These are phyloP conservation scores for Eubasilissa splendida DNA, from an alignment of 2,888 invertebrate species.

Conservation along the genomic window DNA sequence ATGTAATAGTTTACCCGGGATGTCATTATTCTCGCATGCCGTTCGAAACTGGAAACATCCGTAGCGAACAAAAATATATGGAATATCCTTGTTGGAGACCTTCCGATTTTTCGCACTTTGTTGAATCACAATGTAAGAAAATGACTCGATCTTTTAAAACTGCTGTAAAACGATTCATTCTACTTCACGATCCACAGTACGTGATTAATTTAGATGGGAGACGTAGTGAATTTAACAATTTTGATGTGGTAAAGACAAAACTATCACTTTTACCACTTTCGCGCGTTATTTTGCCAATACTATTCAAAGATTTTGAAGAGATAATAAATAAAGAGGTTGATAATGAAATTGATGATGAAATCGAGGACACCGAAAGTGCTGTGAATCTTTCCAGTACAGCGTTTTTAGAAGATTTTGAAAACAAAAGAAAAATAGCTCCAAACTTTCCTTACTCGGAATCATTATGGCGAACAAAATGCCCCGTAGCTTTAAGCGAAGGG, in stretches of 20 bases:
- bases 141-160: constrained; percentile 65
- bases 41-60: constrained; percentile 60
- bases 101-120: constrained; percentile 26
- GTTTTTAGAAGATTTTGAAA: constrained; percentile 66
- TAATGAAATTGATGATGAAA: constrained; percentile 38
- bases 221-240: constrained; percentile 58
- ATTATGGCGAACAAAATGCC: constrained; percentile 76
- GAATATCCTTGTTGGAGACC: constrained; percentile 26
- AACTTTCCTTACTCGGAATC: constrained; percentile 65
- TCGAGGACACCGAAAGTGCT: not conserved
- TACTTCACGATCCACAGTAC: constrained; percentile 71
- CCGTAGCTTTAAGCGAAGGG: constrained; percentile 76
- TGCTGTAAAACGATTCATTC: constrained; percentile 70
- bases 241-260: constrained; percentile 68
- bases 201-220: constrained; percentile 76
- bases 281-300: constrained; percentile 30
- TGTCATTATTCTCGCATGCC: constrained; percentile 51
- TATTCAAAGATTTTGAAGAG: constrained; percentile 4
- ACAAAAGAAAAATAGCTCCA: constrained; percentile 60
- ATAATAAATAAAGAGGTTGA: constrained; percentile 3
- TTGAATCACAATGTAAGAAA: constrained; percentile 29
- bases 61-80: not conserved
- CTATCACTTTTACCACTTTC: constrained; percentile 60
- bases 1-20: constrained; percentile 62
- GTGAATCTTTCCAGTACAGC: constrained; percentile 63